These are phyloP conservation scores for Drosophila orena DNA, from an alignment of 1,140 invertebrate species.

Conservation along the genomic window DNA sequence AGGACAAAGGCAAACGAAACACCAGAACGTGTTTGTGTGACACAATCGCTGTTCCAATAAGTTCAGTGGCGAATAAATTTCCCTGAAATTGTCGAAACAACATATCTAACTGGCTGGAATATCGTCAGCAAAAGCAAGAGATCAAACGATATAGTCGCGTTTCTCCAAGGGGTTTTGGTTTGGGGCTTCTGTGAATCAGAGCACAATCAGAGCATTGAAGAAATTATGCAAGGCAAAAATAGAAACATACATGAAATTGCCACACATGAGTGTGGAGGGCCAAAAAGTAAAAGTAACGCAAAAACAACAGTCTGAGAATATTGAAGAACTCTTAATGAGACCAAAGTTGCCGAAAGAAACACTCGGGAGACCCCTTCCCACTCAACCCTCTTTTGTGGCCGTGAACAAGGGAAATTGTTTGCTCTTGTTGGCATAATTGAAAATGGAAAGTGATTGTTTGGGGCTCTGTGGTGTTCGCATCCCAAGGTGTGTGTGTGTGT, in stretches of 20 bases:
- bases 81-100: conserved; percentile 22
- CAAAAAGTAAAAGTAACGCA: conserved; percentile 10
- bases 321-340: conserved; percentile 68
- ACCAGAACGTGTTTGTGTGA: conserved; percentile 31
- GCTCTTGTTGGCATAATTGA: conserved; percentile 69
- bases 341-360: conserved; percentile 38
- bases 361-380: conserved; percentile 19
- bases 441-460: conserved; percentile 69
- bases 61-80: conserved; percentile 43
- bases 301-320: conserved; percentile 34
- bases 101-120: conserved; percentile 53
- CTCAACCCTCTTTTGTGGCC: conserved; percentile 5
- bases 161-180: background rate
- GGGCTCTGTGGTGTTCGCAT: background rate
- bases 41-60: conserved; percentile 26
- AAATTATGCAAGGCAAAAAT: conserved; percentile 30
- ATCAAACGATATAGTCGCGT: conserved; percentile 48
- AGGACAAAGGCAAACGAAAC: background rate
- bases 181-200: conserved; percentile 6
- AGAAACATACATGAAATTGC: conserved; percentile 23
- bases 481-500: conserved; percentile 8
- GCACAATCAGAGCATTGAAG: conserved; percentile 29
- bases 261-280: conserved; percentile 12
- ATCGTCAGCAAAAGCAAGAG: conserved; percentile 36
- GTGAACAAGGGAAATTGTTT: conserved; percentile 44